phyloP scores from a whole-genome alignment of 2,797 vertebrate genomes.

The Avahi laniger region DNA sequence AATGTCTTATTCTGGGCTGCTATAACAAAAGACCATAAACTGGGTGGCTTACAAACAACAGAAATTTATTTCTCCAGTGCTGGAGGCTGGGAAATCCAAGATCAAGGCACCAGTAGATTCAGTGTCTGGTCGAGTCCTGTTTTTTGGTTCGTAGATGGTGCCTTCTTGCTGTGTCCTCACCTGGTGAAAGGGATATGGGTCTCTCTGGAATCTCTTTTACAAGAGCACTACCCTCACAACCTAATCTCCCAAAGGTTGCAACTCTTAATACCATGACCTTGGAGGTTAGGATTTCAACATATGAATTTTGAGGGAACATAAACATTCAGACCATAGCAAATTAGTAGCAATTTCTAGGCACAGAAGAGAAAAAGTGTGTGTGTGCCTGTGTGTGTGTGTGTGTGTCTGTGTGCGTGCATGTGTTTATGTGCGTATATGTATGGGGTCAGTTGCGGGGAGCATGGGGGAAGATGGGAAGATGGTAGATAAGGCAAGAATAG shows the following conservation, averaged over 20 bases:
- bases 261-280: background rate
- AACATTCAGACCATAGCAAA: background rate
- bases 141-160: background rate
- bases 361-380: background rate
- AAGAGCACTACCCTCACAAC: background rate
- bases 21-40: background rate
- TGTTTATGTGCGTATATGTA: background rate
- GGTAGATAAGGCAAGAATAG: background rate
- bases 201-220: background rate
- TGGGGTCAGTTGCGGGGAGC: background rate
- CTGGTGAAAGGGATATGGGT: background rate
- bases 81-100: background rate
- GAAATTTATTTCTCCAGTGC: background rate
- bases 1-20: background rate
- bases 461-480: background rate
- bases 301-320: background rate
- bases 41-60: background rate
- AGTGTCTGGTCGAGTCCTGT: background rate
- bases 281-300: background rate
- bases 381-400: too few relatives aligned
- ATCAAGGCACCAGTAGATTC: background rate
- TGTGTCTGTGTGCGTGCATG: too few relatives aligned
- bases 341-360: background rate
- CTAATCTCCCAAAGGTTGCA: background rate
- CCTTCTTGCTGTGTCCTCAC: background rate